These are phyloP conservation scores for Dioctria rufipes DNA, from an alignment of 2,888 invertebrate species.

Conservation along the genomic window DNA sequence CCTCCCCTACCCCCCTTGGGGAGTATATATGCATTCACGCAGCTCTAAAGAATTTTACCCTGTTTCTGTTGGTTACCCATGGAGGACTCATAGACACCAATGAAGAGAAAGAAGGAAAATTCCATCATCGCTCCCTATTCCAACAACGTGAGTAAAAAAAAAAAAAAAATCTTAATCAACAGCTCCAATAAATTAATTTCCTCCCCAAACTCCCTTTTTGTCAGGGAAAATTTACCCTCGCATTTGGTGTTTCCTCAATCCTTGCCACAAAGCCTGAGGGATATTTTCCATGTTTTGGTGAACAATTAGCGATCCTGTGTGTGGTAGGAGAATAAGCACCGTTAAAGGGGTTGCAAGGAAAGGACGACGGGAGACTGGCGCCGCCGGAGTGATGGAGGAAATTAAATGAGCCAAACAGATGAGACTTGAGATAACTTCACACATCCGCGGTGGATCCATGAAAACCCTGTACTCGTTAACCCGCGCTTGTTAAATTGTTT, in stretches of 20 bases:
- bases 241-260: background rate
- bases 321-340: slow-evolving; percentile 18
- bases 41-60: slow-evolving; percentile 16
- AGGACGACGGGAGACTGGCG: background rate
- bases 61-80: background rate
- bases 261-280: slow-evolving; percentile 16
- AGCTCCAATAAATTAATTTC: slow-evolving; percentile 58
- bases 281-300: slow-evolving; percentile 37
- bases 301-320: slow-evolving; percentile 33
- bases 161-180: slow-evolving; percentile 56
- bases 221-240: slow-evolving; percentile 12
- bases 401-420: slow-evolving; percentile 36
- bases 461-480: background rate
- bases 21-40: background rate
- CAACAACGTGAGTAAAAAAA: slow-evolving; percentile 45
- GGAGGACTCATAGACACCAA: background rate
- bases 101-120: background rate
- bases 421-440: slow-evolving; percentile 35
- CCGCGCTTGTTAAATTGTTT: background rate
- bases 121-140: background rate
- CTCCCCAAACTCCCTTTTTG: slow-evolving; percentile 7
- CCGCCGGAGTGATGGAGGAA: background rate
- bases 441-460: slow-evolving; percentile 14
- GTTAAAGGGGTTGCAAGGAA: background rate
- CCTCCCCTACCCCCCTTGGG: background rate